Base-by-base conservation (phyloP, 2,888 invertebrate species). In the Galeopsomyia nigrocyanea region DNA sequence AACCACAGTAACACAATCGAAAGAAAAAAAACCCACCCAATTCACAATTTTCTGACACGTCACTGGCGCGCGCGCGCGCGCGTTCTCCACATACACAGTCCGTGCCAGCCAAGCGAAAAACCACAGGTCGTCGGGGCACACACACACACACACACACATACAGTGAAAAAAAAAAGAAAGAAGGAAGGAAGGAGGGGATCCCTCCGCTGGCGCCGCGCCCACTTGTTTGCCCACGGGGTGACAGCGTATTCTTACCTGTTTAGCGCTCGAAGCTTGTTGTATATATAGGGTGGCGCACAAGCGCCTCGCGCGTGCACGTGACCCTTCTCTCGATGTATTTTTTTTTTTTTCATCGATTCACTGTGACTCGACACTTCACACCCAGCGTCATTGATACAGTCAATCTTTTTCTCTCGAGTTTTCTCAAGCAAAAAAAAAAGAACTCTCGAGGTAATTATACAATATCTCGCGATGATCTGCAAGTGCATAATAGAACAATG, bases 201-300 rank as follows among this genome's bases (percentile, higher is more conserved):
- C 63, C 31, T 7, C 53, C 19, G 70, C 71, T 63, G 72, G 61
- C 64, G 77, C 79, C 82, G 81, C 83, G 81, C 83, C 82, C 81
- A 83, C 80, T 83, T 83, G 82, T 84, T 84, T 83, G 80, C 78
- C 73, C 77, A 78, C 77, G 77, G 79, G 80, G 81, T 74, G 73
- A 70, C 73, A 74, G 13, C 57, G 80, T 81, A 82, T 77, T 81
- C 79, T 79, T 82, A 81, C 82, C 81, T 79, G 79, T 74, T 78
- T 75, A 76, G 76, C 75, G 51, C 65, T 67, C 60, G n/a, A n/a
- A n/a, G 31, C 31, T 31, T n/a, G 31, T 31, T 7, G 7, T 31
- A 31, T 7, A 5, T 31, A 7, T 65, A 64, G 69, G 70, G 73
- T 73, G 72, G 65, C 68, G 19, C 55, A 5, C 47, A 47, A n/a